A percentile compares a stretch with the other conserved stretches of the same genome.
These are phyloP conservation scores for Saccopteryx bilineata DNA, from an alignment of 2,113 vertebrate species.

Conservation along the genomic window DNA sequence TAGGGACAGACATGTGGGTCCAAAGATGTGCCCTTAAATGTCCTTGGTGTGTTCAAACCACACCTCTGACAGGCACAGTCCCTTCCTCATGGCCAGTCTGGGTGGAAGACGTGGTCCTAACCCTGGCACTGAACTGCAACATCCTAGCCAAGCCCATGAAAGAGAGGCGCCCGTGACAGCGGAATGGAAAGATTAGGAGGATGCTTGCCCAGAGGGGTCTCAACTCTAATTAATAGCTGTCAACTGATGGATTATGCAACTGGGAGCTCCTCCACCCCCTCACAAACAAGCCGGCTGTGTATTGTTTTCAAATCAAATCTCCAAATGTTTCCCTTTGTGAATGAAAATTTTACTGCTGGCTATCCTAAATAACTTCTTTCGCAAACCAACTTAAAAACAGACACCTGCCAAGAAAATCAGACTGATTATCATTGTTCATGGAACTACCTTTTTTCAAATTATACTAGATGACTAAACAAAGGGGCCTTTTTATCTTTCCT, in stretches of 20 bases:
- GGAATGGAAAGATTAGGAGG: fast-evolving
- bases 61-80: fast-evolving
- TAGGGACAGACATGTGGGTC: not conserved
- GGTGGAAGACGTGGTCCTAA: not conserved
- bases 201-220: not conserved
- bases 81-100: not conserved
- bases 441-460: not conserved
- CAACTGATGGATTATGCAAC: not conserved
- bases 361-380: not conserved
- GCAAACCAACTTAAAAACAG: slow-evolving; percentile 18
- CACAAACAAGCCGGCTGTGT: not conserved
- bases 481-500: fast-evolving
- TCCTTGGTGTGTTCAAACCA: not conserved
- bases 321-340: not conserved
- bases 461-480: not conserved
- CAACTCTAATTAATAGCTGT: not conserved
- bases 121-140: no score
- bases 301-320: not conserved
- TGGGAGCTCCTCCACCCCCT: not conserved
- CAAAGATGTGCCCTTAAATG: not conserved
- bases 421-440: fast-evolving
- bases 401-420: not conserved
- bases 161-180: fast-evolving
- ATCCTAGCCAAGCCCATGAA: fast-evolving
- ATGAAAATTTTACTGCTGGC: not conserved